Evolutionary conservation across 2,797 vertebrate genomes (phyloP).

Genomic region (Sebastes umbrosus): DNA sequence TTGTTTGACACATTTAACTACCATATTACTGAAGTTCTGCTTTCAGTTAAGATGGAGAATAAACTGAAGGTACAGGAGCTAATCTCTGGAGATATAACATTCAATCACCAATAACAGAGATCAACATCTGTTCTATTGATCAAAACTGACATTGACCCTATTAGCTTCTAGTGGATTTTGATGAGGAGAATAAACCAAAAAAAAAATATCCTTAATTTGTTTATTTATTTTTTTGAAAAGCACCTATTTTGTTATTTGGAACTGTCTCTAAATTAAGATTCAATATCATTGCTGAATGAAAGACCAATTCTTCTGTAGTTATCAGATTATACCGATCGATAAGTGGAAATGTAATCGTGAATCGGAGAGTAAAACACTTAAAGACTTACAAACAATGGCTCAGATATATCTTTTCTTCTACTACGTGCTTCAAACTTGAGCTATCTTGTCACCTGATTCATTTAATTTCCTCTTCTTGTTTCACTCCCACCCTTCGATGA

Average conservation of each 20-base stretch:
- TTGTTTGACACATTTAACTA: too few relatives aligned
- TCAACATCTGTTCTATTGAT: not conserved
- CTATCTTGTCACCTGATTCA: not conserved
- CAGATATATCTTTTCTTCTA: not conserved
- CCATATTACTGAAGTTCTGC: not conserved
- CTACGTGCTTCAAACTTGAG: not conserved
- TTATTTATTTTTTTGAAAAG: not conserved
- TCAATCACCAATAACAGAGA: not conserved
- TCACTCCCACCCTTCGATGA: not conserved
- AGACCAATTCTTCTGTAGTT: not conserved
- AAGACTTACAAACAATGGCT: not conserved
- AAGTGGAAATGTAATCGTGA: not conserved
- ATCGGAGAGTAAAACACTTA: not conserved
- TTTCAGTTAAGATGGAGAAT: not conserved
- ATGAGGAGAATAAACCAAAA: not conserved
- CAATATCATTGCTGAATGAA: not conserved
- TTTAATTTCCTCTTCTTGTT: not conserved
- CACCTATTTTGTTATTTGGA: not conserved
- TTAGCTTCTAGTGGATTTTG: not conserved
- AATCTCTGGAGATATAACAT: not conserved
- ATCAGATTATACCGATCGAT: not conserved
- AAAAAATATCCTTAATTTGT: not conserved
- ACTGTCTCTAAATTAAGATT: not conserved
- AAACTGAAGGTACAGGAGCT: not conserved
- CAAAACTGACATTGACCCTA: not conserved